Conservation (phyloP, 2,888 invertebrate genomes). For the Coremacera marginata region DNA sequence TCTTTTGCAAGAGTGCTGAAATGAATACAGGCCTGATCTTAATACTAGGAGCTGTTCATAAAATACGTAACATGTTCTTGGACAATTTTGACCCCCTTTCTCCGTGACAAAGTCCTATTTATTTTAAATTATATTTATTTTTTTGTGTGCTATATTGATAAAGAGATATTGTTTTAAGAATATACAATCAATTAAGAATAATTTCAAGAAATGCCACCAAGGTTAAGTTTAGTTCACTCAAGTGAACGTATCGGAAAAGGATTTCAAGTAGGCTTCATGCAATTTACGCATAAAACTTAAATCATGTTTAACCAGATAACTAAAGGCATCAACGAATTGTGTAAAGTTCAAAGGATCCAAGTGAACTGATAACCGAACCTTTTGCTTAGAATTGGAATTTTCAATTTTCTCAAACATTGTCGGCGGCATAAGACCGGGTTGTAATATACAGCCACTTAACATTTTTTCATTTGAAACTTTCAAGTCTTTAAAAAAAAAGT, state of each 20-base stretch:
- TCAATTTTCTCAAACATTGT: conserved; percentile 82
- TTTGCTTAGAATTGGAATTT: conserved; percentile 41
- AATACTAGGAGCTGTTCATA: too few relatives aligned
- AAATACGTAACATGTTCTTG: too few relatives aligned
- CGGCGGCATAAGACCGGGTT: conserved; percentile 88
- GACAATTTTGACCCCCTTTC: too few relatives aligned
- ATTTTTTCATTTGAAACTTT: conserved; percentile 43
- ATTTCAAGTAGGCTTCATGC: conserved; percentile 93
- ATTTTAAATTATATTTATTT: too few relatives aligned
- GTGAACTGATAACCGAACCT: neutral
- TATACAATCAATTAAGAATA: too few relatives aligned
- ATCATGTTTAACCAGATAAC: conserved; percentile 88
- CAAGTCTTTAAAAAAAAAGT: neutral
- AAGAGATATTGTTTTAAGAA: too few relatives aligned
- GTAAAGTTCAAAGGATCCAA: conserved; percentile 85
- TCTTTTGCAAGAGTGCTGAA: too few relatives aligned
- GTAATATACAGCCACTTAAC: conserved; percentile 46
- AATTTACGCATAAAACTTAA: conserved; percentile 88
- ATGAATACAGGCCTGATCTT: too few relatives aligned
- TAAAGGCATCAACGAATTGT: conserved; percentile 90
- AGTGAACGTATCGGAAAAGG: conserved; percentile 74
- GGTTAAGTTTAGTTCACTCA: too few relatives aligned
- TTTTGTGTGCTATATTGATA: too few relatives aligned
- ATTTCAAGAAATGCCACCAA: too few relatives aligned
- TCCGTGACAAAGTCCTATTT: too few relatives aligned